A percentile compares a stretch with the other conserved stretches of the same genome.
These are phyloP conservation scores for Hydropsyche betteni DNA, from an alignment of 2,888 invertebrate genomes.

Conservation along the genomic window DNA sequence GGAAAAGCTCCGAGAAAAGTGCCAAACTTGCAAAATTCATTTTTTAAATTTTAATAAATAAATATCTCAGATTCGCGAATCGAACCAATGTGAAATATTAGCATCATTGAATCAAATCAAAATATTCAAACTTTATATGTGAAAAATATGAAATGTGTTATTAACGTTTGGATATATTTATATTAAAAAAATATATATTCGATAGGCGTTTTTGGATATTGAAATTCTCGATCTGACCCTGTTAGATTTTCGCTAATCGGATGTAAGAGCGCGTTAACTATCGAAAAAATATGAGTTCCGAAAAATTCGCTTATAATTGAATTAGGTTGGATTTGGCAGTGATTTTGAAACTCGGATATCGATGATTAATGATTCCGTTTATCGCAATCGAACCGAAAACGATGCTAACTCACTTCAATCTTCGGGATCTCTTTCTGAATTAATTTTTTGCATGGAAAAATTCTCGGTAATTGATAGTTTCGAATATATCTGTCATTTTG, in stretches of 20 bases:
- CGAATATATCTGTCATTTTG: slow-evolving; percentile 19
- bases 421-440: neutral
- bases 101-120: no score
- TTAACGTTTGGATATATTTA: no score
- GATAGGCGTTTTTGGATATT: neutral
- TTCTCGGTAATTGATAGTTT: neutral
- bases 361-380: slow-evolving; percentile 50
- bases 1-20: slow-evolving; percentile 30
- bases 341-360: slow-evolving; percentile 32
- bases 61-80: no score
- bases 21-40: slow-evolving; percentile 29
- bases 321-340: slow-evolving; percentile 46
- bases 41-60: neutral
- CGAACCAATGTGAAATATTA: no score
- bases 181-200: neutral
- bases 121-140: no score
- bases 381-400: slow-evolving; percentile 46
- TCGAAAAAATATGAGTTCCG: slow-evolving; percentile 47
- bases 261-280: slow-evolving; percentile 42
- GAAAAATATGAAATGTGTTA: no score
- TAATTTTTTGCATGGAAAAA: neutral
- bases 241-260: slow-evolving; percentile 45
- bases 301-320: slow-evolving; percentile 51
- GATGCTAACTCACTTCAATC: slow-evolving; percentile 40
- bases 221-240: slow-evolving; percentile 24